phyloP scores from a whole-genome alignment of 2,113 vertebrate species.

The Melierax canorus region DNA sequence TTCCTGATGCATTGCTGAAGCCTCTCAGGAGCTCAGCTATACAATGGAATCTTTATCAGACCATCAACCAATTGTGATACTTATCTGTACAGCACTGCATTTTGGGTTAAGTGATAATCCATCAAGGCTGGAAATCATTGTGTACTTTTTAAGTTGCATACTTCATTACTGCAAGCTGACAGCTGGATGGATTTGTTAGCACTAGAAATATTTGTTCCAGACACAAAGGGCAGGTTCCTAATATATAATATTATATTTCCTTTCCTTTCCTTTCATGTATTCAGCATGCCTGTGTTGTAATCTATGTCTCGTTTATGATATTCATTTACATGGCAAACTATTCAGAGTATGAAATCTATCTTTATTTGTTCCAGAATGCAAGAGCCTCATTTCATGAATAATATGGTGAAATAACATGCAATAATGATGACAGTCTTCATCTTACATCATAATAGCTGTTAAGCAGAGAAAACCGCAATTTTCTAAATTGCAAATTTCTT shows the following conservation, averaged over 20 bases:
- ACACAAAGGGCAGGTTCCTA: slow-evolving; percentile 31
- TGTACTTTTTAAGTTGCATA: slow-evolving; percentile 59
- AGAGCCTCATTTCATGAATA: neutral
- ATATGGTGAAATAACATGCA: neutral
- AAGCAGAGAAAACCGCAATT: neutral
- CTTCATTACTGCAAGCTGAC: slow-evolving; percentile 54
- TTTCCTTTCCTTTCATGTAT: neutral
- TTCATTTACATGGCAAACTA: slow-evolving; percentile 13
- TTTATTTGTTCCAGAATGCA: slow-evolving; percentile 42
- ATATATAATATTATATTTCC: slow-evolving; percentile 22
- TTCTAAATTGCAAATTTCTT: neutral
- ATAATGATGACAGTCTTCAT: neutral
- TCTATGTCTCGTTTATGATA: neutral
- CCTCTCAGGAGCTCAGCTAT: slow-evolving; percentile 11
- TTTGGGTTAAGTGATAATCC: slow-evolving; percentile 61
- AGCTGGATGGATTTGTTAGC: slow-evolving; percentile 48
- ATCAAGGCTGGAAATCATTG: slow-evolving; percentile 53
- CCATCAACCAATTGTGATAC: slow-evolving; percentile 57
- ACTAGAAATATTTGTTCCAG: slow-evolving; percentile 53
- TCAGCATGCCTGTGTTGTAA: neutral
- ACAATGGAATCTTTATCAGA: slow-evolving; percentile 65
- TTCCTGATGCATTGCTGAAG: neutral
- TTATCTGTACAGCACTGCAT: slow-evolving; percentile 37
- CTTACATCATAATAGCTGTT: neutral
- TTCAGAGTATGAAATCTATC: slow-evolving; percentile 4